Base-by-base conservation (phyloP, 1,140 invertebrate species). In the Ctenoplectra terminalis region DNA sequence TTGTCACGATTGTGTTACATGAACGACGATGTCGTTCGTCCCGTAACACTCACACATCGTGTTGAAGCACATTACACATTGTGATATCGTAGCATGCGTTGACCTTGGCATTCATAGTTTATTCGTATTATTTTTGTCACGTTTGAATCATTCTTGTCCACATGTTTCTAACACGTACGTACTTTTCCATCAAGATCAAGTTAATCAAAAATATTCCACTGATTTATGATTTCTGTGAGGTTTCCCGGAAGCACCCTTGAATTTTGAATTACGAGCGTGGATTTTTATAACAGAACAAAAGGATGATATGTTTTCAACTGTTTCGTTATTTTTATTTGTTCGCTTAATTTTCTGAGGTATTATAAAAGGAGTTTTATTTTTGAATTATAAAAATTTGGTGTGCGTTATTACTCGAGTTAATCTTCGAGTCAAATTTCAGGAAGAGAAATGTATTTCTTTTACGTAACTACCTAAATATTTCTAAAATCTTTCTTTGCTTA, bases 31-130 rank as follows among this genome's bases (percentile, higher is more conserved):
- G 58, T 72, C 37, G 37, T 13, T 56, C 37, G 26, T 54, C 61
- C 23, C 15, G 34, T 29, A 63, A 52, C 58, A 72, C 67, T 37
- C 78, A 74, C 48, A 17, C 48, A n/a, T 26, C 31, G 7, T 50
- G 9, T n/a, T n/a, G 17, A 29, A 20, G 8, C 8, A 9, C 7
- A 31, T 40, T 20, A 46, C 0, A 43, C 5, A 11, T 40, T 64
- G 9, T 15, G 23, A 26, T 63, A 56, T 43, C 20, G 29, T 34
- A 20, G 31, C 50, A 34, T n/a, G 15, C 5, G 11, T 64, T 52
- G 43, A 66, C 71, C 78, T 81, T 66, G 60, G 40, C 61, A 81
- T 81, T 81, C 60, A 75, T 20, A 54, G 48, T 48, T 66, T 54
- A 64, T 52, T 63, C 11, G 64, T 40, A n/a, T 40, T 9, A 43